A percentile compares a stretch with the other conserved stretches of the same genome.
Evolutionary conservation across 2,797 vertebrate genomes (phyloP).

Genomic region (Miopithecus talapoin): DNA sequence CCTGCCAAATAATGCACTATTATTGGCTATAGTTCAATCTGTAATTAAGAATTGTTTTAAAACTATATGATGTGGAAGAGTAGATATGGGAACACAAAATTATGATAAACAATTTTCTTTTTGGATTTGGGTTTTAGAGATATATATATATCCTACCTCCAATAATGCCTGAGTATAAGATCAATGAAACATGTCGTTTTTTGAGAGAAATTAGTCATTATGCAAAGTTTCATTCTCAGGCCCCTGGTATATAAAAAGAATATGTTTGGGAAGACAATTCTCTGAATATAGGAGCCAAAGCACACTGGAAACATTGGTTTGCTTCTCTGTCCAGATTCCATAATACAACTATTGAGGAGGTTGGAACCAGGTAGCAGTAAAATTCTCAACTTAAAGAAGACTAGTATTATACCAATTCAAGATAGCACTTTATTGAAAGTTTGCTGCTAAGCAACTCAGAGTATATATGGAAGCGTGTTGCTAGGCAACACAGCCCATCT

Average conservation of each 20-base stretch:
- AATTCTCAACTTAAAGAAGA: neutral
- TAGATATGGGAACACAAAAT: neutral
- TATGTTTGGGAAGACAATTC: neutral
- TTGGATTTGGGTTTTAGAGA: neutral
- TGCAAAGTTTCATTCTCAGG: neutral
- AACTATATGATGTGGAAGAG: neutral
- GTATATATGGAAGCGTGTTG: slow-evolving; percentile 47
- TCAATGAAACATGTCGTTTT: neutral
- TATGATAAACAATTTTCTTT: neutral
- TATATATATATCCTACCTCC: neutral
- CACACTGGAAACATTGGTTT: neutral
- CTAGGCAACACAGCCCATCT: slow-evolving; percentile 53
- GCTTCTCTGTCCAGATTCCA: neutral
- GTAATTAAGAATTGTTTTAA: neutral
- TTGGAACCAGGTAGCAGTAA: neutral
- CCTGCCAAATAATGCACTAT: neutral
- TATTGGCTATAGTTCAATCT: neutral
- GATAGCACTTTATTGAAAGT: slow-evolving; percentile 30
- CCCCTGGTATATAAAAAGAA: neutral
- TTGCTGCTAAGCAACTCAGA: slow-evolving; percentile 65
- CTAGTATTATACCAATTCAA: neutral
- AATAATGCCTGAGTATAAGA: neutral
- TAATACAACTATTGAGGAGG: neutral
- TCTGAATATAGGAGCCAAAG: neutral
- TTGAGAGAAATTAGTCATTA: neutral